Evolutionary conservation across 2,888 invertebrate genomes (phyloP).

Genomic region (Teleiodes luculella): DNA sequence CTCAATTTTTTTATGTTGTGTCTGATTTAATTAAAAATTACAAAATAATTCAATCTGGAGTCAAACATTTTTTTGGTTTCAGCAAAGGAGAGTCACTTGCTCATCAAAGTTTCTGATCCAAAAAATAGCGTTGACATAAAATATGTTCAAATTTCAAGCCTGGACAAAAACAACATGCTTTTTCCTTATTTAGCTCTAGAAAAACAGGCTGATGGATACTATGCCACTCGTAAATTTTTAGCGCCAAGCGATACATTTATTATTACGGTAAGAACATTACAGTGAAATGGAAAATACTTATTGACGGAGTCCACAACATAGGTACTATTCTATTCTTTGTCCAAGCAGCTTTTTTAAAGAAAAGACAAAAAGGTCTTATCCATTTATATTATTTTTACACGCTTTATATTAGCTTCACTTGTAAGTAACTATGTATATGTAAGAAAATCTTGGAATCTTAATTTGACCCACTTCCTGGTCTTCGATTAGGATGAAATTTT

Average conservation of each 20-base stretch:
- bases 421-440: too few relatives aligned
- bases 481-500: too few relatives aligned
- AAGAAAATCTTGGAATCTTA: too few relatives aligned
- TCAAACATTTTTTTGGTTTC: constrained; percentile 2
- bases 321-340: too few relatives aligned
- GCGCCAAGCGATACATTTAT: neutral
- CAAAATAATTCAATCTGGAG: too few relatives aligned
- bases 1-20: neutral
- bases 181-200: neutral
- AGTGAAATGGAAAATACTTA: too few relatives aligned
- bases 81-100: neutral
- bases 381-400: too few relatives aligned
- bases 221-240: neutral
- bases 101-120: constrained; percentile 7
- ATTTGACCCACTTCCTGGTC: too few relatives aligned
- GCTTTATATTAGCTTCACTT: too few relatives aligned
- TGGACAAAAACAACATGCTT: neutral
- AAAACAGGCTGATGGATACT: neutral
- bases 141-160: neutral
- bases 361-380: too few relatives aligned
- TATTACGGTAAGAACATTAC: neutral
- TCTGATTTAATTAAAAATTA: neutral
- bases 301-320: too few relatives aligned
- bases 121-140: neutral
- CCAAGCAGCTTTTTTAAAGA: too few relatives aligned